These are phyloP conservation scores for Arrhopalites spinosus DNA, from an alignment of 2,888 invertebrate genomes.

Conservation along the genomic window DNA sequence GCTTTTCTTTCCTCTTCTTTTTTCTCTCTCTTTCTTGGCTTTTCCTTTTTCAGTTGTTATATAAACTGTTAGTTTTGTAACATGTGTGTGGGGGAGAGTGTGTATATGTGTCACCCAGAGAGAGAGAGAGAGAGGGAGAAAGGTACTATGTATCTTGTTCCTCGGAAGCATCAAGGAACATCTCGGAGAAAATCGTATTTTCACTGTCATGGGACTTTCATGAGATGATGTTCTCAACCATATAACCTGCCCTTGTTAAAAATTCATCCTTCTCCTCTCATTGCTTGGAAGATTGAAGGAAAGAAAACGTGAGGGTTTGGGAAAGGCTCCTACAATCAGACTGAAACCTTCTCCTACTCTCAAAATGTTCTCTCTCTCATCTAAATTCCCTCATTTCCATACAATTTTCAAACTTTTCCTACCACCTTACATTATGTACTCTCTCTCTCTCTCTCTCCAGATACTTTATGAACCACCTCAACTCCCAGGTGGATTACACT, in stretches of 20 bases:
- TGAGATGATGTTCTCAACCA: slow-evolving; percentile 41
- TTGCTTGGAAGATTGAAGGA: slow-evolving; percentile 27
- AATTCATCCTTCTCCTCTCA: slow-evolving; percentile 32
- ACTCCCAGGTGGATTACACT: too few relatives aligned
- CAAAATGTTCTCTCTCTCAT: neutral
- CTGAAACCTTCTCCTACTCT: neutral
- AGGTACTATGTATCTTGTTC: neutral
- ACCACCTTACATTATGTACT: too few relatives aligned
- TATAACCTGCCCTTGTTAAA: slow-evolving; percentile 38
- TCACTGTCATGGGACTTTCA: slow-evolving; percentile 43
- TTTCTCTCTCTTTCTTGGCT: neutral
- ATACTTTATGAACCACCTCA: too few relatives aligned
- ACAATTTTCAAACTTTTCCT: too few relatives aligned
- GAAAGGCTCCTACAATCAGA: neutral
- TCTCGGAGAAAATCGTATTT: slow-evolving; percentile 42
- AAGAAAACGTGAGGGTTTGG: slow-evolving; percentile 22
- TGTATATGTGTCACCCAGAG: slow-evolving; percentile 19
- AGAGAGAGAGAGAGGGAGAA: slow-evolving; percentile 10
- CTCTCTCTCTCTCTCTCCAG: neutral
- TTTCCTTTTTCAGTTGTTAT: neutral
- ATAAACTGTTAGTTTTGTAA: neutral
- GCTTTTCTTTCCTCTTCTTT: neutral
- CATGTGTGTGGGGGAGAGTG: slow-evolving; percentile 5
- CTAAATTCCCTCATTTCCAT: neutral
- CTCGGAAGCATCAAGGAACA: slow-evolving; percentile 38